Evolutionary conservation across 1,140 invertebrate genomes (phyloP).

Genomic region (Neocloeon triangulifer): DNA sequence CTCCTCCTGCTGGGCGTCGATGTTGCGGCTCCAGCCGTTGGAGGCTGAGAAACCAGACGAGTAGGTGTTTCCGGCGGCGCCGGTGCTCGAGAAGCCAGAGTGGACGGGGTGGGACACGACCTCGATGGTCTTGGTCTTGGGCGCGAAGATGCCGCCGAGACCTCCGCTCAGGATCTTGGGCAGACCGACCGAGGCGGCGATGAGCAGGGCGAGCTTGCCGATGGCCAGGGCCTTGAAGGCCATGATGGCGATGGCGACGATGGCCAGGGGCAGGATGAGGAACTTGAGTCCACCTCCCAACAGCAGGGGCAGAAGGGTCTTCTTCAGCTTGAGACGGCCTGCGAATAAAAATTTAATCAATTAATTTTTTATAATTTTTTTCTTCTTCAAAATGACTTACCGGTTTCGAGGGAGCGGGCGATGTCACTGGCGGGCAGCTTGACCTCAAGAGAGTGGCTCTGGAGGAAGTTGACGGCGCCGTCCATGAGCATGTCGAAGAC

Average conservation of each 20-base stretch:
- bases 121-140: not conserved
- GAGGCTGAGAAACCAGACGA: slow-evolving; percentile 3
- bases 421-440: slow-evolving; percentile 26
- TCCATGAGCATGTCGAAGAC: slow-evolving; percentile 27
- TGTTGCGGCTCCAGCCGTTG: no score
- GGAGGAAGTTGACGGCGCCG: slow-evolving; percentile 25
- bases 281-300: slow-evolving; percentile 39
- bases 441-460: slow-evolving; percentile 31
- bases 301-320: slow-evolving; percentile 36
- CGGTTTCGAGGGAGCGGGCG: slow-evolving; percentile 32
- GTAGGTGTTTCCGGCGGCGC: slow-evolving; percentile 6
- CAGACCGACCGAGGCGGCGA: slow-evolving; percentile 37
- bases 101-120: not conserved
- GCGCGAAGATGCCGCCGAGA: slow-evolving; percentile 5
- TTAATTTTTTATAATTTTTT: slow-evolving; percentile 1
- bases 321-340: slow-evolving; percentile 45
- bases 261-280: slow-evolving; percentile 38
- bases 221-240: slow-evolving; percentile 49
- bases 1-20: no score
- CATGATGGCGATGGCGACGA: slow-evolving; percentile 41
- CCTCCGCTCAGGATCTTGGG: slow-evolving; percentile 37
- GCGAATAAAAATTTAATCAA: slow-evolving; percentile 8
- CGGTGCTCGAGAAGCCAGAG: slow-evolving; percentile 4
- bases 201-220: slow-evolving; percentile 46
- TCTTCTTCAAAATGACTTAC: slow-evolving; percentile 18